Evolutionary conservation across 2,797 vertebrate species (phyloP), one percentile per base, ranked within the genome.

Genomic region (Sebastes umbrosus): DNA sequence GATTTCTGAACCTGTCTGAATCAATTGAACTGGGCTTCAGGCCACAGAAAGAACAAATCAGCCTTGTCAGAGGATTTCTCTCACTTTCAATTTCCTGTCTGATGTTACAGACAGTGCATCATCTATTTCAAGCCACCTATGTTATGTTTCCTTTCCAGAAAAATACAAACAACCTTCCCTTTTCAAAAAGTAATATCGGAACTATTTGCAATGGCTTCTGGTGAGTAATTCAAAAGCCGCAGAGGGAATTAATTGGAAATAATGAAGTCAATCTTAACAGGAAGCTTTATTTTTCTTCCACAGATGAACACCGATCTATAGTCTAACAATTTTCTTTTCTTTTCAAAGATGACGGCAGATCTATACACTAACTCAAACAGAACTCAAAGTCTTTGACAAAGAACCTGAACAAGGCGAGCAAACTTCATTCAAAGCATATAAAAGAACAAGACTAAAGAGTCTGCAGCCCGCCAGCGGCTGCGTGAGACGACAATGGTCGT

Each of bases 31-130:
- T 74, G 84, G 31, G 76, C 80, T 75, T 60, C 64, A 39, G 77
- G 87, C 79, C 73, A 80, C 25, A 69, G 69, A 79, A 87, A 69
- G 64, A 87, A 85, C 82, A 87, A 87, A 75, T 69, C 70, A 80
- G 60, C 34, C 84, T 76, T 87, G 80, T 80, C 74, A 73, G 73
- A 80, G 46, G 50, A 76, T 82, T 82, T 64, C 31, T 79, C 31
- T 85, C 43, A 68, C 80, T 87, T 88, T 89, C 73, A 85, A 66
- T 84, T 76, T 70, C 64, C 67, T 69, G 32, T 58, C 32, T 70
- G 50, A 65, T 66, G 68, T 79, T 72, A 55, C 50, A 83, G 32
- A 20, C 58, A 36, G 57, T 59, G 62, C 32, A 59, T 74, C 65
- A 76, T 77, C 79, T 67, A 63, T 75, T 82, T 88, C 64, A 72